Conservation (phyloP, 2,888 invertebrate genomes). For the Hirtodrosophila confusa region DNA sequence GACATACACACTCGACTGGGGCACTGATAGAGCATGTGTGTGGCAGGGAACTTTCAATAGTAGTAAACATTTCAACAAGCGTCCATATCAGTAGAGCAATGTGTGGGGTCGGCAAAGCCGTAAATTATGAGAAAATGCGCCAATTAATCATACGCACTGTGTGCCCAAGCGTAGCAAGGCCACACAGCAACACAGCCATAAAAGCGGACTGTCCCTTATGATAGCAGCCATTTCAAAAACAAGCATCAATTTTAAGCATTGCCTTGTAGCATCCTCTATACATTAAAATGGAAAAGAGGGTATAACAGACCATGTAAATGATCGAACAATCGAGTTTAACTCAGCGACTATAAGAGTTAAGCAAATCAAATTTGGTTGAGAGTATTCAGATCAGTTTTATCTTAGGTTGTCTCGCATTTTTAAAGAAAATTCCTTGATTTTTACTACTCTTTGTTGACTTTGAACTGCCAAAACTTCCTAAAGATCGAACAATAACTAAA, state of each 20-base stretch:
- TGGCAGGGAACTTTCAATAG: constrained; percentile 33
- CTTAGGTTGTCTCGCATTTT: too few species aligned
- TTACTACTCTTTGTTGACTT: too few species aligned
- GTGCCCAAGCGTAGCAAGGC: constrained; percentile 42
- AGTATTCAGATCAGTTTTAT: too few species aligned
- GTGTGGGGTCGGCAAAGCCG: constrained; percentile 4
- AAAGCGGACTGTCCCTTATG: constrained; percentile 13
- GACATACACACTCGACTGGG: background rate
- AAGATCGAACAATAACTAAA: too few species aligned
- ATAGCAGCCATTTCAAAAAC: constrained; percentile 45
- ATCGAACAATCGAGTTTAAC: too few species aligned
- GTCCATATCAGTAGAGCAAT: constrained; percentile 19
- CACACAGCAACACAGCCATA: constrained; percentile 25
- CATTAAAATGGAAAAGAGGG: too few species aligned
- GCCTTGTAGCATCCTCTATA: background rate
- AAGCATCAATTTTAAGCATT: constrained; percentile 8
- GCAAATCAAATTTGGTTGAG: too few species aligned
- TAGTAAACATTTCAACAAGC: constrained; percentile 48
- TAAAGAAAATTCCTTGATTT: too few species aligned
- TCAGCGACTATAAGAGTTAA: too few species aligned
- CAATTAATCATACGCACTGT: constrained; percentile 74
- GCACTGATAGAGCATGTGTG: constrained; percentile 10
- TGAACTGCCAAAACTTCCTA: too few species aligned
- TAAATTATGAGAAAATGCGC: constrained; percentile 37
- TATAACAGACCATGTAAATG: too few species aligned